Evolutionary conservation across 2,797 vertebrate species (phyloP).

Genomic region (Apogon talboti): DNA sequence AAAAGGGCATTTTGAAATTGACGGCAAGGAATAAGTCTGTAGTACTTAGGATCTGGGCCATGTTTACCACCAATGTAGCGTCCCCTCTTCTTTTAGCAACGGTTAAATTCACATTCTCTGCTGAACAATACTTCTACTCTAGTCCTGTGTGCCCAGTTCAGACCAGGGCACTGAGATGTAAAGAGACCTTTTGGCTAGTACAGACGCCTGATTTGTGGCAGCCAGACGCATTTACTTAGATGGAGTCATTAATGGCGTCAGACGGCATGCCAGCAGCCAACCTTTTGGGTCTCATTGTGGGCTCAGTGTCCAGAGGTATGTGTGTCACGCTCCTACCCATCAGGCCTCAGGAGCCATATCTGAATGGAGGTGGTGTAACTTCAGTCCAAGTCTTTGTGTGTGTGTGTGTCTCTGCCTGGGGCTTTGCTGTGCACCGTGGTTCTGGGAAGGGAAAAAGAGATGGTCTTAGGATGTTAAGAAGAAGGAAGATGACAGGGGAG

Average conservation of each 20-base stretch:
- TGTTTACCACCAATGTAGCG: no score
- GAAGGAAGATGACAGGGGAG: slow-evolving; percentile 31
- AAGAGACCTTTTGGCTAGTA: slow-evolving; percentile 22
- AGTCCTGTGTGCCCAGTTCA: slow-evolving; percentile 4
- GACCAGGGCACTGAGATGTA: background rate
- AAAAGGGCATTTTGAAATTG: no score
- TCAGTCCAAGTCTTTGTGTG: slow-evolving; percentile 11
- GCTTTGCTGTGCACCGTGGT: slow-evolving; percentile 37
- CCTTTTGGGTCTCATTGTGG: slow-evolving; percentile 38
- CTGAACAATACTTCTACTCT: slow-evolving; percentile 4
- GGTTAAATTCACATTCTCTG: background rate
- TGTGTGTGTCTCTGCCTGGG: slow-evolving; percentile 15
- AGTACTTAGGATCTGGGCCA: no score
- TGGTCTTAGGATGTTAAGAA: slow-evolving; percentile 45
- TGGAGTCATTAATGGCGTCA: slow-evolving; percentile 39
- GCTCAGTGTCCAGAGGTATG: slow-evolving; percentile 52
- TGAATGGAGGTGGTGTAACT: slow-evolving; percentile 38
- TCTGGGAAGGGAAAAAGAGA: slow-evolving; percentile 39
- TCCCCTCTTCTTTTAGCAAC: no score
- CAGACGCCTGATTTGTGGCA: slow-evolving; percentile 15
- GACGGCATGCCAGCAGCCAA: slow-evolving; percentile 30
- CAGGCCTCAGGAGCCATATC: slow-evolving; percentile 31
- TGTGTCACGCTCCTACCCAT: slow-evolving; percentile 34
- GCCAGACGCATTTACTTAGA: slow-evolving; percentile 27
- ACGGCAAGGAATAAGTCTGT: no score